Base-by-base conservation (phyloP, 1,140 invertebrate species). In the Calycopis cecrops region DNA sequence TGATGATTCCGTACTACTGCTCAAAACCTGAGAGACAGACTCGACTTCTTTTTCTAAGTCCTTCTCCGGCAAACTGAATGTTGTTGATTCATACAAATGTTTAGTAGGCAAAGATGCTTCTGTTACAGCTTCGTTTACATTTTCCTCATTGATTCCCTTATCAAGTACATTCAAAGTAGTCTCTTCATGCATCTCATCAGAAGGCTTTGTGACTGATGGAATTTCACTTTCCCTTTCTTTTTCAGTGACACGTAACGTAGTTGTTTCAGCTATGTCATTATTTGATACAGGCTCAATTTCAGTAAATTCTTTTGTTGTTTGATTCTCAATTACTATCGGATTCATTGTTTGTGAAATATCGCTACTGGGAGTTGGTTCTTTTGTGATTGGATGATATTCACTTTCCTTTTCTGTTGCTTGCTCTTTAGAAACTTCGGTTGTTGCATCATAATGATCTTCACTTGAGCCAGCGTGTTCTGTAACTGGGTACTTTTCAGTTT, bases 141-240 rank as follows among this genome's bases (percentile, higher is more conserved):
- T 35, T 14, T 34, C 18, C 11, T 54, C 40, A 12, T 12, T 14
- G 10, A 18, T 35, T 14, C 16, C n/a, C 11, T 54, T 28, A 12
- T 42, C 0, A 35, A 14, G 40, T 9, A 12, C 6, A 9, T 44
- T 16, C 6, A 44, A 14, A 44, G 40, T 44, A 9, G 40, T 44
- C 0, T 16, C 17, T 44, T 44, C 40, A 14, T 44, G 9, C 11
- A 3, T 3, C 11, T 8, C 10, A 52, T 9, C 49, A n/a, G 52
- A 52, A n/a, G 38, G 14, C 34, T 35, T 17, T 34, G 60, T 47
- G 17, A 48, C 28, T 47, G 28, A 37, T 17, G 55, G 44, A 12
- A 35, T 47, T 38, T 16, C 14, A 44, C 38, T 35, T 53, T 58
- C n/a, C 34, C 35, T 34, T 40, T 37, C 17, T 54, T 59, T 50